A percentile compares a stretch with the other conserved stretches of the same genome.
Conservation (phyloP, 2,888 invertebrate genomes). For the Plagodis pulveraria region DNA sequence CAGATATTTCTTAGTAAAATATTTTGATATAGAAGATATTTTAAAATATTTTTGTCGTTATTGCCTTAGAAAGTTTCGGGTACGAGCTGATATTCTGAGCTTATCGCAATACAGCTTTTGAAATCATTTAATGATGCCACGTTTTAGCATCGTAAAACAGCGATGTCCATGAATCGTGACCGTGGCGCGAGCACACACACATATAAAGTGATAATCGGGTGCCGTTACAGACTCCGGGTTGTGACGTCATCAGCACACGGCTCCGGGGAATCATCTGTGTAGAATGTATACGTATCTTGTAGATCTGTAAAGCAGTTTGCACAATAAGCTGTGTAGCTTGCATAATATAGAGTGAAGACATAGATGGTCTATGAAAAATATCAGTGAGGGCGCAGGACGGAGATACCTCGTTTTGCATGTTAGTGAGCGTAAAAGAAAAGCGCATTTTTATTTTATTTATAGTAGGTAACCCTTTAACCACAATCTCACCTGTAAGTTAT, state of each 20-base stretch:
- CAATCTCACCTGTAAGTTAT: no score
- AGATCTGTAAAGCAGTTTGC: not conserved
- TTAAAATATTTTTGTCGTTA: no score
- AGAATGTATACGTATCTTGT: not conserved
- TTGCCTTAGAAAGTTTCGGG: no score
- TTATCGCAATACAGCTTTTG: no score
- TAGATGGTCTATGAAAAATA: not conserved
- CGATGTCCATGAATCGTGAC: not conserved
- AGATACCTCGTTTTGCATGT: no score
- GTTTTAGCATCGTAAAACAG: constrained; percentile 17
- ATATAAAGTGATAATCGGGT: constrained; percentile 46
- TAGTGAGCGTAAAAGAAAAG: not conserved
- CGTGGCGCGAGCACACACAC: constrained; percentile 3
- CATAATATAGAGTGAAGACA: not conserved
- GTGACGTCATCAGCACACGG: constrained; percentile 16
- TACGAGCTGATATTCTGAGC: no score
- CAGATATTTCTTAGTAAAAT: no score
- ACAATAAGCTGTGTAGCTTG: not conserved
- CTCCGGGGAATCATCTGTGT: constrained; percentile 38
- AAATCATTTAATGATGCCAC: not conserved
- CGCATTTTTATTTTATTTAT: no score
- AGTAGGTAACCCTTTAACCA: no score
- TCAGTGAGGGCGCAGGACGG: no score
- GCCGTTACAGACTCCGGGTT: constrained; percentile 33
- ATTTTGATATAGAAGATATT: no score